Evolutionary conservation across 1,140 invertebrate genomes (phyloP), one percentile per base, ranked within the genome.

Genomic region (Cyrtorhinus lividipennis): DNA sequence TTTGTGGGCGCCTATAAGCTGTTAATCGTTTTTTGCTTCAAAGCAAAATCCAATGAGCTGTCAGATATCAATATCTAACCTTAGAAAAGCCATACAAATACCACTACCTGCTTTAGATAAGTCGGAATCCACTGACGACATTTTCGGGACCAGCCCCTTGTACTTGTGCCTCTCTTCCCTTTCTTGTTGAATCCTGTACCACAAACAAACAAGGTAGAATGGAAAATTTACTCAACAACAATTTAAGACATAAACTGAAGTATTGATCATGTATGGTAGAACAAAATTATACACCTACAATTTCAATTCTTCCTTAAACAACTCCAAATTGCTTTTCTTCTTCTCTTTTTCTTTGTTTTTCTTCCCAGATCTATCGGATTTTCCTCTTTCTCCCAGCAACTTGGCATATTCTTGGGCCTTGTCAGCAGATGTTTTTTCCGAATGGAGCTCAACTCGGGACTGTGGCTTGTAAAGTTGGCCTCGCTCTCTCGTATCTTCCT

Each of bases 261-360:
- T 15, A 8, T 38, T 38, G 30, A 38, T 38, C 5, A 38, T 38
- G 30, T 5, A 38, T 8, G 15, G 30, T 8, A 15, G 30, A 38
- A 38, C 30, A 38, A 38, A 38, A 5, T 38, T 8, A 38, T n/a
- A n/a, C n/a, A 73, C 71, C 73, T 73, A 90, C 87, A 87, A 85
- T 78, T 88, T 86, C 24, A 95, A 71, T 74, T 95, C 92, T 73
- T 98, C 94, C 74, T 98, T 98, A 69, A 98, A 98, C 1, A 92
- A 74, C 73, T 99, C 96, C 61, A 99, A 77, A 76, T 99, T 98
- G 68, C 90, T 97, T 71, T 97, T 98, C 71, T 93, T 94, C 71
- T 95, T 94, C 67, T 92, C 88, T 71, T 86, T 82, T 70, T 83
- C 83, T 25, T 22, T n/a, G 73, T 91, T 92, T 72, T 91, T 92